Evolutionary conservation across 2,797 vertebrate genomes (phyloP), one percentile per base, ranked within the genome.

Genomic region (Aplochiton taeniatus): DNA sequence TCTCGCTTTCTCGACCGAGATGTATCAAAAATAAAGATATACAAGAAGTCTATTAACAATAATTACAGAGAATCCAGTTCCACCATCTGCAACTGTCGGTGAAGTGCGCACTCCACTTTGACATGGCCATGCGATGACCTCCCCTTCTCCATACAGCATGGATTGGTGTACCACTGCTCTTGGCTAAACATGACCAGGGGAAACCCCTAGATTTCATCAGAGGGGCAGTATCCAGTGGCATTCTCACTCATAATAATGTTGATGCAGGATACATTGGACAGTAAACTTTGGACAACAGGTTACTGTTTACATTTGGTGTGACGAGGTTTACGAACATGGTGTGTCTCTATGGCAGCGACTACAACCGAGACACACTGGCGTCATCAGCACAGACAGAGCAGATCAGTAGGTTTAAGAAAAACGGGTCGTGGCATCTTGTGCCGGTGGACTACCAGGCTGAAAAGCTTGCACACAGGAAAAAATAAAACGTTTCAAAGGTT

Each of bases 1-100:
- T 54, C 61, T 41, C 62, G 60, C 52, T 57, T 54, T 57, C 11
- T 55, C 70, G 72, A 63, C 69, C 4, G 82, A 86, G 85, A 68
- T 75, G 90, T 92, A 92, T 92, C 86, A 91, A 94, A 92, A 92
- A 93, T 90, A 92, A 81, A 94, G 89, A 91, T 92, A 83, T 88
- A 92, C 90, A 91, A 83, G 75, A 85, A 84, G 80, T 88, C 83
- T 91, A 90, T 90, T 77, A 80, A 91, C 89, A 91, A 75, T 90
- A 90, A 86, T 91, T 91, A 92, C 87, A 91, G 65, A 58, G 84
- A 76, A 80, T 78, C 85, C 82, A 80, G 79, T 83, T 83, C 58
- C 73, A 60, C 55, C 14, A 64, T 64, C 71, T 75, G 79, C 18
- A 52, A 76, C 63, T 72, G 53, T 70, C 61, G 66, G 44, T 43